These are phyloP conservation scores for Gila robusta DNA, from an alignment of 2,797 vertebrate genomes.

Conservation along the genomic window DNA sequence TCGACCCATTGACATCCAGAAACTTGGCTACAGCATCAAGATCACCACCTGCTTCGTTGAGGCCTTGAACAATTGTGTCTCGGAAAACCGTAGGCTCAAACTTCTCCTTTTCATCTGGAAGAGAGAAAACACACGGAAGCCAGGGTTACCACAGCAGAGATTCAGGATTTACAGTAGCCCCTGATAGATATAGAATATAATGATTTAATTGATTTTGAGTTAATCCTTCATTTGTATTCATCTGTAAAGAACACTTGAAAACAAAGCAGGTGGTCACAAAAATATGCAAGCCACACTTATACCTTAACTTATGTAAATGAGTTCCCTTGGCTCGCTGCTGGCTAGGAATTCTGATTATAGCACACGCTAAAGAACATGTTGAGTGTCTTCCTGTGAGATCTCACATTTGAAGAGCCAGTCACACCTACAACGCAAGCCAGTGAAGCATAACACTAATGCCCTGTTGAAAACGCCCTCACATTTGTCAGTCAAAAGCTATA, in stretches of 20 bases:
- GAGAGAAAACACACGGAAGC: neutral
- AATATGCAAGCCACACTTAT: neutral
- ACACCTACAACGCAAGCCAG: slow-evolving; percentile 34
- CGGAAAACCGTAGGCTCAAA: slow-evolving; percentile 95
- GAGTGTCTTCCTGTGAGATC: slow-evolving; percentile 40
- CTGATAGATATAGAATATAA: neutral
- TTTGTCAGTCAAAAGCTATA: slow-evolving; percentile 41
- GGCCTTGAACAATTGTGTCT: slow-evolving; percentile 90
- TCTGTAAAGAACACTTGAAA: neutral
- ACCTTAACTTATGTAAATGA: slow-evolving; percentile 31
- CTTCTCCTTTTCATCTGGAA: slow-evolving; percentile 96
- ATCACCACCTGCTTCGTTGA: slow-evolving; percentile 89
- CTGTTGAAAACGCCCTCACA: slow-evolving; percentile 38
- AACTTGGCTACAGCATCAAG: slow-evolving; percentile 93
- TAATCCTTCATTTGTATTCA: neutral
- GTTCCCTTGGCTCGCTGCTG: slow-evolving; percentile 11
- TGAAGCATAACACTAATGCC: slow-evolving; percentile 47
- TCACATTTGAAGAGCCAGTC: slow-evolving; percentile 40
- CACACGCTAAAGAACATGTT: slow-evolving; percentile 31
- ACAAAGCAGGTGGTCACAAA: neutral
- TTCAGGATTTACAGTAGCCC: neutral
- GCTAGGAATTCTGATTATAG: slow-evolving; percentile 33
- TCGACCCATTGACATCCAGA: slow-evolving; percentile 88
- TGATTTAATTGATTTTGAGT: neutral
- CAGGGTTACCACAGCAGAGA: neutral